Evolutionary conservation across 2,797 vertebrate genomes (phyloP).

Genomic region (Hippopotamyrus pictus): DNA sequence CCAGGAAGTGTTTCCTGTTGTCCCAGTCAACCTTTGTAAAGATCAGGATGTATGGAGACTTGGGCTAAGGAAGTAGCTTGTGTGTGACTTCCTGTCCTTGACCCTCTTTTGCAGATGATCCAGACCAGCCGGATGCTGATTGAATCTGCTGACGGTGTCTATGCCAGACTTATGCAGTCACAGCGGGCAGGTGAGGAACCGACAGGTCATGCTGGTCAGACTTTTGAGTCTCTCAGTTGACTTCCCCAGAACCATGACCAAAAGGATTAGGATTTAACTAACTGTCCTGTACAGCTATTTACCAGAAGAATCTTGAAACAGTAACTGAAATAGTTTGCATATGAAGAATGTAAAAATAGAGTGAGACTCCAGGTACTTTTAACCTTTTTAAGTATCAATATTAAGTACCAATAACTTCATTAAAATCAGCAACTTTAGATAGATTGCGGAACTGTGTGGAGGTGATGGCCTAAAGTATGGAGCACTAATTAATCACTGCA

Average conservation of each 20-base stretch:
- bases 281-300: neutral
- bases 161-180: constrained; percentile 80
- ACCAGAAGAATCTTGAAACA: neutral
- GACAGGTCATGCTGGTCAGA: neutral
- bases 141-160: constrained; percentile 77
- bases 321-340: neutral
- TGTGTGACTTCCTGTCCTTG: constrained; percentile 28
- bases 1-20: constrained; percentile 3
- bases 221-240: neutral
- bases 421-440: neutral
- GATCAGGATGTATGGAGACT: neutral
- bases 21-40: neutral
- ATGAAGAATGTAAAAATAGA: neutral
- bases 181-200: constrained; percentile 72
- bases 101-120: constrained; percentile 69
- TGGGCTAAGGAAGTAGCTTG: neutral
- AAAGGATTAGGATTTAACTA: neutral
- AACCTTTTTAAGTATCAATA: neutral
- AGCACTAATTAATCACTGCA: neutral
- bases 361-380: neutral
- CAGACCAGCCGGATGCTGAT: constrained; percentile 85
- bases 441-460: neutral
- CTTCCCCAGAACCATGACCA: neutral
- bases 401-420: neutral
- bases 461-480: neutral